These are phyloP conservation scores for Sebastes fasciatus DNA, from an alignment of 2,113 vertebrate genomes.

Conservation along the genomic window DNA sequence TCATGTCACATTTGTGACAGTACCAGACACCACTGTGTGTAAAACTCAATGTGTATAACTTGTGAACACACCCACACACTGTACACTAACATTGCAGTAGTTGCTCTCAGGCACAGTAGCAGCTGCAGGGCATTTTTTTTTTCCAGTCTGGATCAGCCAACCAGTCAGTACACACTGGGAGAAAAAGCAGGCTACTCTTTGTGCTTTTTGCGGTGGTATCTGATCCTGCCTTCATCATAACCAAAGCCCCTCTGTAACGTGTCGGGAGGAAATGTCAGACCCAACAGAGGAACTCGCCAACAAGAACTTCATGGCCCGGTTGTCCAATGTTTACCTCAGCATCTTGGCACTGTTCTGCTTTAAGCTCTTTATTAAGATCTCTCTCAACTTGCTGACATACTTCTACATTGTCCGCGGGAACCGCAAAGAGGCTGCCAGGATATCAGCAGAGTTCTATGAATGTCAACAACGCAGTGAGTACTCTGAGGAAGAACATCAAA, in stretches of 20 bases:
- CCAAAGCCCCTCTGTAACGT: constrained; percentile 47
- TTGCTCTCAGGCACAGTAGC: constrained; percentile 68
- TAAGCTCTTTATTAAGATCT: constrained; percentile 97
- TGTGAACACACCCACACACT: constrained; percentile 1
- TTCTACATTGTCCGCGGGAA: constrained; percentile 98
- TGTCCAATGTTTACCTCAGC: constrained; percentile 97
- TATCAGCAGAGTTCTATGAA: constrained; percentile 96
- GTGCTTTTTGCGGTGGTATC: constrained; percentile 81
- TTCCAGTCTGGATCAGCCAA: constrained; percentile 60
- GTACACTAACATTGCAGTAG: constrained; percentile 46
- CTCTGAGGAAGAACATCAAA: not conserved
- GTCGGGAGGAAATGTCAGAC: constrained; percentile 76
- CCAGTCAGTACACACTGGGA: constrained; percentile 48
- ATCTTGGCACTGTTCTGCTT: constrained; percentile 98
- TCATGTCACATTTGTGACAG: not conserved
- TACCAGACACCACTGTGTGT: not conserved
- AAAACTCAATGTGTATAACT: too few species aligned
- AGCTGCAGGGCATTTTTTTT: constrained; percentile 72
- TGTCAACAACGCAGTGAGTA: constrained; percentile 92
- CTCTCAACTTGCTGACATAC: constrained; percentile 94
- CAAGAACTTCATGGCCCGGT: constrained; percentile 90
- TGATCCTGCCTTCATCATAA: constrained; percentile 83
- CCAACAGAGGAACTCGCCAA: constrained; percentile 64
- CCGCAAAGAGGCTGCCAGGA: constrained; percentile 95
- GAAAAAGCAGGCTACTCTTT: constrained; percentile 70